These are phyloP conservation scores for Hydropotes inermis DNA, from an alignment of 2,113 vertebrate species.

Conservation along the genomic window DNA sequence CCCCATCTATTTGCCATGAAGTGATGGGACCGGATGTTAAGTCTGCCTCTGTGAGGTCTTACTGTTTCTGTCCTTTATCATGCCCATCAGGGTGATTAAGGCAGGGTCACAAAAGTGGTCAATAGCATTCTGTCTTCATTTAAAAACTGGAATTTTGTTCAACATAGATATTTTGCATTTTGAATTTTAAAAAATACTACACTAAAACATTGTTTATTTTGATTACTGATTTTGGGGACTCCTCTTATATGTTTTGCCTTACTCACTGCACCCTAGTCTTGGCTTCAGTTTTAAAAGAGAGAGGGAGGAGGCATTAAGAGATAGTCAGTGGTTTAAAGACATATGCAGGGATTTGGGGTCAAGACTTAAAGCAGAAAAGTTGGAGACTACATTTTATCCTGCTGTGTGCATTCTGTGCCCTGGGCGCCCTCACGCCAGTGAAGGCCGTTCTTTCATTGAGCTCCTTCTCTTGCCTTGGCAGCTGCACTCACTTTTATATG, in stretches of 20 bases:
- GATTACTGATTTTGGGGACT: background rate
- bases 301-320: background rate
- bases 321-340: constrained; percentile 13
- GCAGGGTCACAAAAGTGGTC: background rate
- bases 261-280: background rate
- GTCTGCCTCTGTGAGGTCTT: background rate
- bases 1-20: background rate
- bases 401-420: constrained; percentile 43
- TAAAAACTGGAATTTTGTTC: constrained; percentile 1
- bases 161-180: background rate
- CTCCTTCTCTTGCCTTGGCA: constrained; percentile 55
- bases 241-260: background rate
- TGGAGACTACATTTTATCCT: constrained; percentile 27
- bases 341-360: constrained; percentile 2
- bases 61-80: background rate
- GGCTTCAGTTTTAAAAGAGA: background rate
- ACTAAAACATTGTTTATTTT: background rate
- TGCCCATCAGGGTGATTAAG: background rate
- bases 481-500: constrained; percentile 58
- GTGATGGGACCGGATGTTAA: background rate
- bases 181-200: background rate
- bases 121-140: background rate
- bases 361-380: constrained; percentile 41
- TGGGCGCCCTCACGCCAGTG: constrained; percentile 5
- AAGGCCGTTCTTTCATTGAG: constrained; percentile 56